Evolutionary conservation across 2,888 invertebrate genomes (phyloP).

Genomic region (Eurytoma adleriae): DNA sequence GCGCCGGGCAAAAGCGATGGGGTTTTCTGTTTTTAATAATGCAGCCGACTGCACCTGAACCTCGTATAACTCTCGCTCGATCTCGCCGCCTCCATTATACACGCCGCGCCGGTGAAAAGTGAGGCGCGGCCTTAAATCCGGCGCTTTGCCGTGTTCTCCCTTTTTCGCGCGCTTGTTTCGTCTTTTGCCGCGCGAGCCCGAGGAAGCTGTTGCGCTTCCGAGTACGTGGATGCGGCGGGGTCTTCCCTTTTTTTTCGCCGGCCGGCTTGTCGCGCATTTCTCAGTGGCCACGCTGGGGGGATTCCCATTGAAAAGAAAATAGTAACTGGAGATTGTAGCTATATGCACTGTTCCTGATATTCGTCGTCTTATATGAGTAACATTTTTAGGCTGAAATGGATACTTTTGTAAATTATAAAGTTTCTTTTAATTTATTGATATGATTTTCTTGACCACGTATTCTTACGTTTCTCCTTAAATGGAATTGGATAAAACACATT

Average conservation of each 20-base stretch:
- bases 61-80: constrained; percentile 70
- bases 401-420: no score
- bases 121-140: neutral
- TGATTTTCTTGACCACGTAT: no score
- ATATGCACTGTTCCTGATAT: no score
- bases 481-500: no score
- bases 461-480: no score
- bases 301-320: neutral
- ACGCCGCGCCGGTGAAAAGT: neutral
- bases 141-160: neutral
- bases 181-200: neutral
- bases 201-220: neutral
- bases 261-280: neutral
- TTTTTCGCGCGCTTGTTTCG: neutral
- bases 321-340: no score
- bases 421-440: no score
- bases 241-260: neutral
- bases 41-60: constrained; percentile 72
- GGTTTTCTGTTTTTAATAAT: constrained; percentile 74
- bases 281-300: neutral
- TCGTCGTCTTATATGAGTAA: no score
- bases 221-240: neutral
- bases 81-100: neutral
- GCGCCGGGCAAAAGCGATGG: constrained; percentile 72
- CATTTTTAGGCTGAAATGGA: no score